phyloP scores from a whole-genome alignment of 2,797 vertebrate species.

The Lagocephalus sceleratus region DNA sequence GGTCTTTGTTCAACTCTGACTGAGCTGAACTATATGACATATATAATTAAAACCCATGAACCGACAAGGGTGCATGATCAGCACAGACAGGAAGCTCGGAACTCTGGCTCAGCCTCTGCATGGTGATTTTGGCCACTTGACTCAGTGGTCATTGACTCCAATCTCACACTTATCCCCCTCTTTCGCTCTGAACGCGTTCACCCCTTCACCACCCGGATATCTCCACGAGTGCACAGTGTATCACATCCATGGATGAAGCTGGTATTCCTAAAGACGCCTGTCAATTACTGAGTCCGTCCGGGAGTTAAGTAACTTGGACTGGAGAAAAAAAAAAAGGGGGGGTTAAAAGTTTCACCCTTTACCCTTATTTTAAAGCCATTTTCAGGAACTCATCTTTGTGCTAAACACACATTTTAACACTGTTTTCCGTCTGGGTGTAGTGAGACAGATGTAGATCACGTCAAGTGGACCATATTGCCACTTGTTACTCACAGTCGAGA shows the following conservation, averaged over 20 bases:
- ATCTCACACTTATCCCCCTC: slow-evolving; percentile 38
- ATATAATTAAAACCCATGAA: slow-evolving; percentile 5
- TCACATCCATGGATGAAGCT: slow-evolving; percentile 37
- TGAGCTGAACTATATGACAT: neutral
- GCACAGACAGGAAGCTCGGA: slow-evolving; percentile 55
- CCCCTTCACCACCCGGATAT: slow-evolving; percentile 49
- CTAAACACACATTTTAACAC: too few relatives aligned
- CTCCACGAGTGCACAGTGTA: slow-evolving; percentile 39
- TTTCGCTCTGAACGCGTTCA: slow-evolving; percentile 56
- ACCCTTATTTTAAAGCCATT: too few relatives aligned
- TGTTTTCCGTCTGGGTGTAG: too few relatives aligned
- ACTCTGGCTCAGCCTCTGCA: slow-evolving; percentile 37
- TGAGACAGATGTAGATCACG: too few relatives aligned
- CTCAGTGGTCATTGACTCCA: slow-evolving; percentile 67
- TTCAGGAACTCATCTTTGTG: too few relatives aligned
- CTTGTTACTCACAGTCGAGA: slow-evolving; percentile 13
- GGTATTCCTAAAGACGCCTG: slow-evolving; percentile 26
- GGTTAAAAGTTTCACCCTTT: too few relatives aligned
- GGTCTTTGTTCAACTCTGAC: too few relatives aligned
- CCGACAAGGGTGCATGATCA: slow-evolving; percentile 26
- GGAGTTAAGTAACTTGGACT: too few relatives aligned
- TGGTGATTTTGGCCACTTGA: slow-evolving; percentile 55
- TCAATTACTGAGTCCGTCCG: slow-evolving; percentile 36
- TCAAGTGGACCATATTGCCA: neutral
- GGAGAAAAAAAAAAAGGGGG: too few relatives aligned